phyloP scores from a whole-genome alignment of 2,797 vertebrate genomes.

The Acestrorhynchus altus region DNA sequence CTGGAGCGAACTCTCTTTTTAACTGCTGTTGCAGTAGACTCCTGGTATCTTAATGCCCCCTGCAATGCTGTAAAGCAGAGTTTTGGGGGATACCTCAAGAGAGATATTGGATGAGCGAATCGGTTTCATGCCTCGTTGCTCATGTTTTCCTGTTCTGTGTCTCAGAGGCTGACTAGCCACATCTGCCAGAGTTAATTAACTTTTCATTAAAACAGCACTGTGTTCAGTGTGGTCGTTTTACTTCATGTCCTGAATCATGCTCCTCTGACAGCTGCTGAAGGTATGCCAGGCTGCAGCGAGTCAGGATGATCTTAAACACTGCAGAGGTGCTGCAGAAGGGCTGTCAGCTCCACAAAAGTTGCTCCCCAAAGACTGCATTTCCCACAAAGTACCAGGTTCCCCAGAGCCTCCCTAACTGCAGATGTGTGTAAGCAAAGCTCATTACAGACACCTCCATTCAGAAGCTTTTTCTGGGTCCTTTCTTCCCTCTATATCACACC shows the following conservation, averaged over 20 bases:
- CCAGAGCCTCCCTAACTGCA: slow-evolving; percentile 25
- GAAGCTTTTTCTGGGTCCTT: too few species aligned
- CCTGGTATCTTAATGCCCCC: slow-evolving; percentile 47
- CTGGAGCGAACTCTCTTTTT: neutral
- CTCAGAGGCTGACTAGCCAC: slow-evolving; percentile 43
- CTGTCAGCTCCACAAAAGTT: slow-evolving; percentile 33
- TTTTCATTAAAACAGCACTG: slow-evolving; percentile 44
- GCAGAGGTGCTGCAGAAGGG: slow-evolving; percentile 5
- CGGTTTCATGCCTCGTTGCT: slow-evolving; percentile 29
- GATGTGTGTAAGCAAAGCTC: slow-evolving; percentile 16
- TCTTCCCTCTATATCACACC: too few species aligned
- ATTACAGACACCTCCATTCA: neutral
- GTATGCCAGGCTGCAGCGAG: neutral
- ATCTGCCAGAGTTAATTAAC: slow-evolving; percentile 45
- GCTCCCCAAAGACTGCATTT: slow-evolving; percentile 30
- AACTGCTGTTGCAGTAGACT: slow-evolving; percentile 18
- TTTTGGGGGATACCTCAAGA: slow-evolving; percentile 25
- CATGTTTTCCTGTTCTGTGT: slow-evolving; percentile 25
- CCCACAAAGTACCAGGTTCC: slow-evolving; percentile 24
- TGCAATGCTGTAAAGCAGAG: slow-evolving; percentile 47
- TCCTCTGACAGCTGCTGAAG: slow-evolving; percentile 4
- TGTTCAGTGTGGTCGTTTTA: slow-evolving; percentile 35
- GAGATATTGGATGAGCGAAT: slow-evolving; percentile 6
- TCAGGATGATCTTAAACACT: neutral
- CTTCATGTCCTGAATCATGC: slow-evolving; percentile 11